Base-by-base conservation (phyloP, 2,888 invertebrate genomes). In the Pandemis heparana region DNA sequence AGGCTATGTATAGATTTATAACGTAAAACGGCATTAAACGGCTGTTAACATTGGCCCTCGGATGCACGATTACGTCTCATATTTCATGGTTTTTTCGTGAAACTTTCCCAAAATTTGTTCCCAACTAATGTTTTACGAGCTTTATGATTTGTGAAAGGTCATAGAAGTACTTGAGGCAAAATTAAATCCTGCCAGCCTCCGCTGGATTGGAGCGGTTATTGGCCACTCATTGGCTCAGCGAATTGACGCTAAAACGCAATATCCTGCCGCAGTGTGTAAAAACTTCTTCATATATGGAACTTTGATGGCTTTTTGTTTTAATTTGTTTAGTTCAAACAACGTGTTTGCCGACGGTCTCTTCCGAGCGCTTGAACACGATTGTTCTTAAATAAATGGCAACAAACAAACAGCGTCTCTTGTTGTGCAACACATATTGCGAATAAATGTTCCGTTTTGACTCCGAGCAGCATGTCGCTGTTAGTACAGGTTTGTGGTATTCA, bases 211-310 rank as follows among this genome's bases (percentile, higher is more conserved):
- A 81, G 80, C 81, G 83, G 89, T 87, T 92, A 92, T 92, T 91
- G 90, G 81, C 89, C 90, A 88, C 92, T 92, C 84, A 75, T 68
- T 67, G 64, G 84, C 85, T 84, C 85, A 81, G 81, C 84, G 87
- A 85, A 88, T 87, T 85, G 87, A 83, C 85, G 84, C 84, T 87
- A 84, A 87, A 89, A 85, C 84, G 89, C 92, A 92, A 92, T 92
- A 92, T 89, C 89, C 87, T 84, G 83, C 77, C 77, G 76, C 77
- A 84, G 83, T 84, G 83, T 83, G 85, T 83, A 82, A 84, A 82
- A 82, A 80, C 80, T 79, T 84, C 82, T 81, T 79, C 78, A 69
- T 77, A 69, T 77, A 71, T 73, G 68, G 75, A 65, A 75, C 65
- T 75, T 71, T 63, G 64, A 65, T 14, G 73, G 71, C 38, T 60